Evolutionary conservation across 1,140 invertebrate species (phyloP), one percentile per base, ranked within the genome.

Genomic region (Drosophila rufa): DNA sequence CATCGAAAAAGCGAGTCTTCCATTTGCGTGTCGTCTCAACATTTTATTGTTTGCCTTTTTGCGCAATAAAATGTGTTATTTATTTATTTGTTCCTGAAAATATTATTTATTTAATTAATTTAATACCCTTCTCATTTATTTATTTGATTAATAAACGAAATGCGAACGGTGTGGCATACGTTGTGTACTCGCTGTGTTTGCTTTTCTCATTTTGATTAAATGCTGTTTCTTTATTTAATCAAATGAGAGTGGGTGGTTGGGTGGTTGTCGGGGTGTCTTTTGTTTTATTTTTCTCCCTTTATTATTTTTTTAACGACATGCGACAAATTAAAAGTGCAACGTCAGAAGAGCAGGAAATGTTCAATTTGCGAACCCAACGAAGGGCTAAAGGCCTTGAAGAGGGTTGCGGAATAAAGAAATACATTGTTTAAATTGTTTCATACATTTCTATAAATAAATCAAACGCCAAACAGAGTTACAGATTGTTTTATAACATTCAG

Each of bases 161-260:
- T 79, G 65, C 65, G 46, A 74, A 73, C 70, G 53, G 38, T 30
- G 19, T 53, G 65, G 60, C 67, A 45, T 12, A 25, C 51, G n/a
- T 27, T 77, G 40, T 77, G 56, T 57, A 43, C 55, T 43, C n/a
- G 38, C 27, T 43, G 42, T 81, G 50, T 84, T 84, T 84, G 62
- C 79, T 81, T 60, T 78, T 79, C 59, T 67, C 82, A 81, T 69
- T 79, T 85, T 85, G 82, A 85, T 85, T 85, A 85, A 86, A 87
- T 83, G 83, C 60, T 87, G 83, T 87, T 70, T 80, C 71, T 87
- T 69, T 86, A 87, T 87, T 86, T 86, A 87, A 87, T 87, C 84
- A 86, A 86, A 87, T 86, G 83, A 87, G 83, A 70, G 66, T 66
- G 51, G 66, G 43, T 38, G 30, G 46, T 30, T 58, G 53, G 27